phyloP scores from a whole-genome alignment of 1,140 invertebrate genomes.

The Calephelis virginiensis region DNA sequence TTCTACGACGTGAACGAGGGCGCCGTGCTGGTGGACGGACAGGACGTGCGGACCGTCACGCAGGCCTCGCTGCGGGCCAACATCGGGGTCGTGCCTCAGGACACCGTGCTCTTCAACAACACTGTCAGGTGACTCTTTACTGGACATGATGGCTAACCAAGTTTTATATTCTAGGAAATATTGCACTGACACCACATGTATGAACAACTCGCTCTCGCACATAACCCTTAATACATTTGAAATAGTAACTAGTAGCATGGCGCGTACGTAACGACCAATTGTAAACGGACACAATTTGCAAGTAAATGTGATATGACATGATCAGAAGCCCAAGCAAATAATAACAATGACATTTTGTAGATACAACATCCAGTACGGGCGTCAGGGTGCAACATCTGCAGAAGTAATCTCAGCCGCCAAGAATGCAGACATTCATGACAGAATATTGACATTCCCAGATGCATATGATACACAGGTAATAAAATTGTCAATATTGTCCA shows the following conservation, averaged over 20 bases:
- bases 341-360: slow-evolving; percentile 55
- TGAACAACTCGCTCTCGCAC: too few species aligned
- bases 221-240: too few species aligned
- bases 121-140: slow-evolving; percentile 82
- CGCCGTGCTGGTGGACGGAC: slow-evolving; percentile 90
- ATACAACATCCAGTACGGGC: slow-evolving; percentile 97
- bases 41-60: slow-evolving; percentile 90
- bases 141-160: too few species aligned
- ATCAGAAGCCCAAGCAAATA: too few species aligned
- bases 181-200: too few species aligned
- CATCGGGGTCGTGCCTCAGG: slow-evolving; percentile 97
- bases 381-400: slow-evolving; percentile 85
- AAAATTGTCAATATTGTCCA: too few species aligned
- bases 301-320: too few species aligned
- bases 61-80: slow-evolving; percentile 86
- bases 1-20: slow-evolving; percentile 96
- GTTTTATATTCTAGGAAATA: too few species aligned
- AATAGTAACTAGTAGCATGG: too few species aligned
- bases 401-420: slow-evolving; percentile 94
- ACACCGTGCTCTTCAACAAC: slow-evolving; percentile 98
- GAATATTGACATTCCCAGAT: slow-evolving; percentile 93
- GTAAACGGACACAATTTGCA: too few species aligned
- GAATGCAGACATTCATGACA: slow-evolving; percentile 96
- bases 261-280: too few species aligned
- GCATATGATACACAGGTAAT: slow-evolving; percentile 89